Conservation (phyloP, 37 sponge, comb jelly and placozoan species). For the Cliona cf. orientalis region DNA sequence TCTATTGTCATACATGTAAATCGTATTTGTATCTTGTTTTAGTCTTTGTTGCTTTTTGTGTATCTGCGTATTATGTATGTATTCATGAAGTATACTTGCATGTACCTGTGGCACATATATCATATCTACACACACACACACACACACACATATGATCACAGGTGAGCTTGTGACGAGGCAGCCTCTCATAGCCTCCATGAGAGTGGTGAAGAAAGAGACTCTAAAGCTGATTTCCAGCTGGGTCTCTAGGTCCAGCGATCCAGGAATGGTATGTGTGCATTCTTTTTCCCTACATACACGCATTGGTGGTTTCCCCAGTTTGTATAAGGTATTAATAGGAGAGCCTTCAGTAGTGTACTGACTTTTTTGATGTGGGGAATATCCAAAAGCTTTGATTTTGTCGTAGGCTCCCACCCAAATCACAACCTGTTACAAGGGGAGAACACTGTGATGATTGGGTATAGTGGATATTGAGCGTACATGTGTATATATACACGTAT, state of each 20-base stretch:
- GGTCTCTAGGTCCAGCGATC: slow-evolving; percentile 88
- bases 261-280: slow-evolving; percentile 62
- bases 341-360: too few species aligned
- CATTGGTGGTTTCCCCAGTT: not conserved
- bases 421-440: too few species aligned
- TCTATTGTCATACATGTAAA: too few species aligned
- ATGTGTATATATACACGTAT: not conserved
- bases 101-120: too few species aligned
- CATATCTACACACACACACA: too few species aligned
- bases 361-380: not conserved
- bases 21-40: too few species aligned
- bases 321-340: too few species aligned
- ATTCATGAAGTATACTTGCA: too few species aligned
- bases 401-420: too few species aligned
- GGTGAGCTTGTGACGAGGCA: slow-evolving; percentile 92
- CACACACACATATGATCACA: too few species aligned
- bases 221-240: slow-evolving; percentile 93
- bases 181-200: slow-evolving; percentile 88
- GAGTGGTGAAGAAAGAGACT: slow-evolving; percentile 97
- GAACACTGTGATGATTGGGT: not conserved
- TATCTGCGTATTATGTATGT: too few species aligned
- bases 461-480: not conserved
- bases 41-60: too few species aligned
- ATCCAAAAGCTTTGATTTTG: not conserved
- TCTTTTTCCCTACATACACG: not conserved